phyloP scores from a whole-genome alignment of 2,113 vertebrate species.

The Colaptes auratus region DNA sequence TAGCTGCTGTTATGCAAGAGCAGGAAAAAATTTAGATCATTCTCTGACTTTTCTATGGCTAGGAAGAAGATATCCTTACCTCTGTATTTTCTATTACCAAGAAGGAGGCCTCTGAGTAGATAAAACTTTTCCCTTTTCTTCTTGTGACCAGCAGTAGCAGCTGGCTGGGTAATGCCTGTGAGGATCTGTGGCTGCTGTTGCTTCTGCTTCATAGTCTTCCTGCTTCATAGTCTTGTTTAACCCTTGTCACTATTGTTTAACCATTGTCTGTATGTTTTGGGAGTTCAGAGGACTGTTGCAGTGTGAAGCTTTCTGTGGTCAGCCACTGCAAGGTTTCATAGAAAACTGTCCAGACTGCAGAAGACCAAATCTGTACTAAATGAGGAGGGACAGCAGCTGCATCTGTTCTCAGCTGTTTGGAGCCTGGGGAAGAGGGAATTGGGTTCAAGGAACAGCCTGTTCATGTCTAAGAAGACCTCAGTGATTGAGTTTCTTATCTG shows the following conservation, averaged over 20 bases:
- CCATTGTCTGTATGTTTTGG: neutral
- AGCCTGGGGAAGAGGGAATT: neutral
- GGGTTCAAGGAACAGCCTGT: neutral
- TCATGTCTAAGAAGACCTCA: neutral
- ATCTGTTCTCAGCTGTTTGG: neutral
- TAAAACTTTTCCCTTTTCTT: neutral
- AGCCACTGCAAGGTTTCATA: neutral
- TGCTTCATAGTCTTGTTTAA: neutral
- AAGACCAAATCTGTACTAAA: neutral
- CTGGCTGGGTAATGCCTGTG: neutral
- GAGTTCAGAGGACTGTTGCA: neutral
- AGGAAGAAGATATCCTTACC: neutral
- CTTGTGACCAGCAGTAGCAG: neutral
- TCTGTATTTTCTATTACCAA: neutral
- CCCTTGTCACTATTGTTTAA: neutral
- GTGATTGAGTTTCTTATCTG: conserved; percentile 4
- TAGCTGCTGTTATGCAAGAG: neutral
- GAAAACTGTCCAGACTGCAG: neutral
- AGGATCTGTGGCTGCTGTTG: neutral
- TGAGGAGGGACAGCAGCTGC: neutral
- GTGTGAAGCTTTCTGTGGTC: neutral
- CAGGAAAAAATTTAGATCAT: neutral
- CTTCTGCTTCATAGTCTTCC: neutral
- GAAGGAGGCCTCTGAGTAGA: neutral
- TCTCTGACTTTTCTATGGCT: neutral